Conservation (phyloP, 2,113 vertebrate genomes). For the Gymnogyps californianus region DNA sequence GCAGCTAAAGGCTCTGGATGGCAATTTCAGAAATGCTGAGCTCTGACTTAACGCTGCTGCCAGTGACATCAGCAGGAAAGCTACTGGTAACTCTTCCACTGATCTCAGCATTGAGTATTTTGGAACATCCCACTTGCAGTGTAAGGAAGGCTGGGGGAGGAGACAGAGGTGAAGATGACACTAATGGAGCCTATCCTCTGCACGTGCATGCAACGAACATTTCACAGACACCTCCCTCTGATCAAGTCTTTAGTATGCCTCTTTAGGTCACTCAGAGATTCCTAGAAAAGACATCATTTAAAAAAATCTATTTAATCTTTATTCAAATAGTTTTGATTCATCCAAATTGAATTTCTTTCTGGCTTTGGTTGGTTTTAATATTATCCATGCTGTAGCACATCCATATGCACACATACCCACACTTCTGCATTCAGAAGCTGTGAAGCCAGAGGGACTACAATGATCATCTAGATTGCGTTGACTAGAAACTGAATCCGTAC, state of each 20-base stretch:
- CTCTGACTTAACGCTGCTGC: background rate
- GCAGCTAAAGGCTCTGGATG: background rate
- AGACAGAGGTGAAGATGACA: background rate
- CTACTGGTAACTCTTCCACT: background rate
- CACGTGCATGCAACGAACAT: background rate
- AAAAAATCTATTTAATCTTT: background rate
- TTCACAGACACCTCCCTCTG: background rate
- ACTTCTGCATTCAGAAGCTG: background rate
- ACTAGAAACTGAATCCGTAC: background rate
- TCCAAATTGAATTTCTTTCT: background rate
- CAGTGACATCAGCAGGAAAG: background rate
- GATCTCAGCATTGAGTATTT: background rate
- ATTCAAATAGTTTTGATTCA: background rate
- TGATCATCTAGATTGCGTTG: background rate
- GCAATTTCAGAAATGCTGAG: background rate
- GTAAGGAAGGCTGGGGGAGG: background rate
- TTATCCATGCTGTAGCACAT: background rate
- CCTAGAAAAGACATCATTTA: background rate
- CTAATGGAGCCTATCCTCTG: background rate
- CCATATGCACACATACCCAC: background rate
- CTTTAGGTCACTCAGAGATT: background rate
- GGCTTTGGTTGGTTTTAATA: background rate
- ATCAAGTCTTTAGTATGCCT: background rate
- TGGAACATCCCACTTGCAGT: background rate
- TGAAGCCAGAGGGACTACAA: background rate